Evolutionary conservation across 2,113 vertebrate genomes (phyloP), one percentile per base, ranked within the genome.

Genomic region (Dasyornis broadbenti): DNA sequence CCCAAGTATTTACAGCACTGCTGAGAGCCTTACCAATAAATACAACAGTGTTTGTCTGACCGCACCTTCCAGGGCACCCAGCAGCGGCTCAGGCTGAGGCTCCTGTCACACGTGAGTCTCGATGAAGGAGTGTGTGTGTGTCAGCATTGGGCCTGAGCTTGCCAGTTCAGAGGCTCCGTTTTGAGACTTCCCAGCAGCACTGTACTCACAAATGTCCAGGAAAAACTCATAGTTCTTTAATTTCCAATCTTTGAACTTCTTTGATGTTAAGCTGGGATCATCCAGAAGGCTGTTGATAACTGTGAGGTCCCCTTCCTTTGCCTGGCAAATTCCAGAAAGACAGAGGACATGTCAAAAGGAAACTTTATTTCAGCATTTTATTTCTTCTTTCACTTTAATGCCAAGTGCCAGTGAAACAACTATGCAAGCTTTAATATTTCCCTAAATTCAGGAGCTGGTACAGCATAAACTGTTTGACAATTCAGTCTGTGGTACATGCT

Each of bases 71-170:
- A 75, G 44, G 92, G 91, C 85, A 93, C 95, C 69, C 87, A 95
- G 90, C 95, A 95, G 75, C 33, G 60, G 9, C n/a, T 52, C 50
- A 53, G 54, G 70, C 42, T 53, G 53, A 18, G 50, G 77, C 72
- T 77, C 73, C 71, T 66, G 86, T 97, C 98, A 99, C 96, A 99
- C 98, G 1, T 99, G 98, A 16, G 98, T 99, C 97, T 99, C 98
- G 54, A 99, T 99, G 98, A 99, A 99, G 73, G 99, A 99, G 97
- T 99, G 98, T 35, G 98, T 99, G 96, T 99, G 99, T 92, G 98
- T 98, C 97, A 98, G 98, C 96, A 98, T 96, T 5, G 98, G 98
- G 52, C 95, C 97, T 80, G 98, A 97, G 59, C 97, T 97, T 57
- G 98, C 98, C 57, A 98, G 98, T 97, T 99, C 98, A 81, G 98